Evolutionary conservation across 2,797 vertebrate genomes (phyloP), one percentile per base, ranked within the genome.

Genomic region (Paguma larvata): DNA sequence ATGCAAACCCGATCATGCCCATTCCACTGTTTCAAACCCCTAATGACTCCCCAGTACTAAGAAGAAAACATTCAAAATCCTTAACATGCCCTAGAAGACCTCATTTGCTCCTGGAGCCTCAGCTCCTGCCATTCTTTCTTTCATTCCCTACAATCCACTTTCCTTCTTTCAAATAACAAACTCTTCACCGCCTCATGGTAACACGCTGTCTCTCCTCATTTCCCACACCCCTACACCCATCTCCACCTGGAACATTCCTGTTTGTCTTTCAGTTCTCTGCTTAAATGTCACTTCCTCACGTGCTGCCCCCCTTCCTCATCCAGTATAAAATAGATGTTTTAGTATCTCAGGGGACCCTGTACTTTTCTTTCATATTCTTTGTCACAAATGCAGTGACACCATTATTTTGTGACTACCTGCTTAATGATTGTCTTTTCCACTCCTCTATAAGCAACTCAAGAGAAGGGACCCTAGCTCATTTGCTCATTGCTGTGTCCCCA

Each of bases 241-340:
- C 14, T 27, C 10, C 5, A 46, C 67, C 59, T 65, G 53, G 23
- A 63, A 70, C 59, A 44, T 13, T 0, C 51, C 84, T 41, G 11
- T 34, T 70, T 25, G 25, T 67, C 75, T 73, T 51, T 56, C 38
- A 6, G 14, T 5, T 51, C 46, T 83, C 70, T 73, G 46, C 34
- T 32, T 44, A 51, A 23, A 51, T 9, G 4, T 19, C 23, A 10
- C 72, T 79, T 94, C 59, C 93, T 67, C 32, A 5, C 38, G 16
- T 44, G 34, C 11, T 21, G 3, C 3, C 16, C 12, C 5, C 13
- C n/a, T 14, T 46, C 48, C 15, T 48, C 0, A 3, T 4, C 23
- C 8, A 0, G 12, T 1, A 5, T 5, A n/a, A 25, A 92, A 7
- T 27, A 23, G 63, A 86, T 19, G 53, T 44, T n/a, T 6, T 44